Evolutionary conservation across 2,888 invertebrate species (phyloP).

Genomic region (Drosophila suboccidentalis): DNA sequence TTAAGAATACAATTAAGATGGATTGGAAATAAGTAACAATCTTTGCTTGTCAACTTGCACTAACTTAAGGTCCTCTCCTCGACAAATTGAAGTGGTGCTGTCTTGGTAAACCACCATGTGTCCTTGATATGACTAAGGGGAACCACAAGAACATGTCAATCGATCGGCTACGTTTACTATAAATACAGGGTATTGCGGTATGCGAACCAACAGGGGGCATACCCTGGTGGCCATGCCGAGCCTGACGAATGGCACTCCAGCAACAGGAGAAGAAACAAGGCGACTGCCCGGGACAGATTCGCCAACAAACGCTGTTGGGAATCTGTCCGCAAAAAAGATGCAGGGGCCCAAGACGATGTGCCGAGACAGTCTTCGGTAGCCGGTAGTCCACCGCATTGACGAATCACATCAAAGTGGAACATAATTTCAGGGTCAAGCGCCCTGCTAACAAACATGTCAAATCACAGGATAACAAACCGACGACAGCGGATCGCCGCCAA

Average conservation of each 20-base stretch:
- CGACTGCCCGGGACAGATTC: constrained; percentile 60
- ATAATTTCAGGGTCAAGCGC: constrained; percentile 62
- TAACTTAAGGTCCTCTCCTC: neutral
- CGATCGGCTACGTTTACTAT: constrained; percentile 77
- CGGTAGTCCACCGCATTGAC: constrained; percentile 83
- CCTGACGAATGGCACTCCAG: constrained; percentile 58
- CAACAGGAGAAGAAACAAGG: constrained; percentile 35
- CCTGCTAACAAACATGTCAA: constrained; percentile 79
- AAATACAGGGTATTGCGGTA: constrained; percentile 74
- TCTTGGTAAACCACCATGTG: constrained; percentile 18
- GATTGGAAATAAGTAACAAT: neutral
- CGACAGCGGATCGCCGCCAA: constrained; percentile 63
- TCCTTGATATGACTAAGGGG: constrained; percentile 35
- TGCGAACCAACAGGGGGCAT: constrained; percentile 38
- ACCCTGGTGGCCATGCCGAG: constrained; percentile 31
- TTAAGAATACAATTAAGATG: no score
- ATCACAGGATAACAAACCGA: constrained; percentile 63
- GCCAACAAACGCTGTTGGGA: constrained; percentile 80
- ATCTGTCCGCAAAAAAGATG: constrained; percentile 54
- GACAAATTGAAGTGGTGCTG: constrained; percentile 13
- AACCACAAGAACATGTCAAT: constrained; percentile 61
- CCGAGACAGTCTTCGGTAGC: constrained; percentile 59
- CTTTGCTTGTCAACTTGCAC: neutral
- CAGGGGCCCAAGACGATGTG: constrained; percentile 11
- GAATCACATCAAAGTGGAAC: constrained; percentile 84